Evolutionary conservation across 2,888 invertebrate species (phyloP), one percentile per base, ranked within the genome.

Genomic region (Isotomurus palustris): DNA sequence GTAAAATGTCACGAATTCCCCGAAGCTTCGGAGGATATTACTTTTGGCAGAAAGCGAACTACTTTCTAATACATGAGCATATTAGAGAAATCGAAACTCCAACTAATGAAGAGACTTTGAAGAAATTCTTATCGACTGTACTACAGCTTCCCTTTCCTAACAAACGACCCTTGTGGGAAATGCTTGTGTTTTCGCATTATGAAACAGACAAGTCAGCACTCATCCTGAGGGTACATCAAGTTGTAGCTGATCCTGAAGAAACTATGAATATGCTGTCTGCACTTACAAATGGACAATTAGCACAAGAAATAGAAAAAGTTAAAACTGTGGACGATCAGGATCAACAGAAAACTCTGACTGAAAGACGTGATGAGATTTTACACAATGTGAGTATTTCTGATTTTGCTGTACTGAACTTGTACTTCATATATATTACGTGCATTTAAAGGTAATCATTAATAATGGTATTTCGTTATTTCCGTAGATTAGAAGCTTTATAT

Each of bases 31-130:
- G 59, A 38, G 65, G 65, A 21, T 62, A 60, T 24, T 65, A 65
- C 44, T 65, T 44, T 41, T 65, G 65, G 65, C 55, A 58, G 28
- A 60, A 60, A 51, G 65, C 65, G 19, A 62, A 62, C 25, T 65
- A 65, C 35, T 65, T 65, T 40, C 27, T 65, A 32, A 58, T 65
- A 8, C 62, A 65, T 43, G 65, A 65, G 45, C 65, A 65, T 22
- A 65, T 65, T 44, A 60, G 65, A 5, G 60, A 60, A 48, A 60
- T 65, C 17, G 58, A 62, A 14, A 55, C 60, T 21, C 60, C 60
- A 2, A 60, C 56, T 22, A 60, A 62, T 47, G 56, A 60, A 25
- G 44, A 47, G 10, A 56, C 54, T 19, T 49, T 65, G 10, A 65
- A 54, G 44, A 62, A 65, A 38, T 62, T 62, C 49, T 62, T 58